These are phyloP conservation scores for Lepus townsendii DNA, from an alignment of 2,797 vertebrate species.

Conservation along the genomic window DNA sequence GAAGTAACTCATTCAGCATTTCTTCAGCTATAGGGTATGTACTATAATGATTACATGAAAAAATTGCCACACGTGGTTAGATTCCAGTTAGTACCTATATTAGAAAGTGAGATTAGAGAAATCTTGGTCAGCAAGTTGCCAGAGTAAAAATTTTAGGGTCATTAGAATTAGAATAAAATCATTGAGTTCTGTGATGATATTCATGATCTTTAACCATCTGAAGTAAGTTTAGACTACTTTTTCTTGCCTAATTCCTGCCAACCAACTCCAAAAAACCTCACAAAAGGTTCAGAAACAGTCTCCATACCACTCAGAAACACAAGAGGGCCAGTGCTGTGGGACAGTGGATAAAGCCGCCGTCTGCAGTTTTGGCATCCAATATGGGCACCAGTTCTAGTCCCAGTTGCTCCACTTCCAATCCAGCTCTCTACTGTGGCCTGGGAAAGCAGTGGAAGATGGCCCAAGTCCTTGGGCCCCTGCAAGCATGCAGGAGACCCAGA, in stretches of 20 bases:
- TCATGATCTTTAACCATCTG: background rate
- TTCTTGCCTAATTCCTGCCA: fast-evolving
- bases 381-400: too few species aligned
- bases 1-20: background rate
- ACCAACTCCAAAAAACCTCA: background rate
- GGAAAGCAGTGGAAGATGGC: too few species aligned
- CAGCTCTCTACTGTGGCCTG: too few species aligned
- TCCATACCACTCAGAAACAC: background rate
- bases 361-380: too few species aligned
- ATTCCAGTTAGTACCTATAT: fast-evolving
- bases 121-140: too few species aligned
- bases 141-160: background rate
- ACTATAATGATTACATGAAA: too few species aligned
- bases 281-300: background rate
- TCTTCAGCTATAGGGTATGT: background rate
- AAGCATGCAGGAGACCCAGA: too few species aligned
- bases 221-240: background rate
- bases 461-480: too few species aligned
- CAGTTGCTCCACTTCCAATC: too few species aligned
- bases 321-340: background rate
- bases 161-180: background rate
- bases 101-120: background rate
- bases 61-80: background rate
- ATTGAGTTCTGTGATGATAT: background rate
- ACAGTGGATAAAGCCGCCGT: too few species aligned